phyloP scores from a whole-genome alignment of 2,113 vertebrate genomes.

The Myrmophylax atrothorax region DNA sequence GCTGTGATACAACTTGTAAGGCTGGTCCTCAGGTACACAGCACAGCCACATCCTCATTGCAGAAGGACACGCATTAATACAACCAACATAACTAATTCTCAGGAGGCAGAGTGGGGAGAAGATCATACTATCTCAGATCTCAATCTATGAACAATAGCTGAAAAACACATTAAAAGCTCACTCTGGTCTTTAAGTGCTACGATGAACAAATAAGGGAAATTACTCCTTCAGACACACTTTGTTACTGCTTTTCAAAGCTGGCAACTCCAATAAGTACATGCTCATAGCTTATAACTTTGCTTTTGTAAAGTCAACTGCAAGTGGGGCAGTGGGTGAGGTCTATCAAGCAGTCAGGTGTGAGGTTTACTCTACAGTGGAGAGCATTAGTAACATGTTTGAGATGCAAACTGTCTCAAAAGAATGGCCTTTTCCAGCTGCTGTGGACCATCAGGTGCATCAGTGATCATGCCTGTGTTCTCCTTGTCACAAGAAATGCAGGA shows the following conservation, averaged over 20 bases:
- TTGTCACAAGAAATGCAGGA: neutral
- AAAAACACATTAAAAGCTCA: neutral
- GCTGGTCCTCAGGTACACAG: neutral
- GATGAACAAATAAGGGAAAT: neutral
- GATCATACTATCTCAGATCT: neutral
- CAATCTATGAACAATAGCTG: neutral
- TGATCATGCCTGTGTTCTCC: neutral
- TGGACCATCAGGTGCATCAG: neutral
- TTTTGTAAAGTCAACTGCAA: neutral
- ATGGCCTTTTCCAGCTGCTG: neutral
- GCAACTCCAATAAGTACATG: neutral
- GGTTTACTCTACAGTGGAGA: neutral
- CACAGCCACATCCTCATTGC: neutral
- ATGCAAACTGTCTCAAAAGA: neutral
- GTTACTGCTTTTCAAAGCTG: neutral
- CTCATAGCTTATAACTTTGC: neutral
- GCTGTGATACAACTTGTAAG: neutral
- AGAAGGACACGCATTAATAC: neutral
- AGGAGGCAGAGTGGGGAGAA: neutral
- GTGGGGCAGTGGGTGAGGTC: neutral
- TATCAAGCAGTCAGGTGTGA: neutral
- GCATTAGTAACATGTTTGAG: fast-evolving
- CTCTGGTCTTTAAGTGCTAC: neutral
- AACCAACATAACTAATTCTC: neutral
- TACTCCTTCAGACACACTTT: neutral